phyloP scores from a whole-genome alignment of 2,888 invertebrate species.

The Operophtera brumata region DNA sequence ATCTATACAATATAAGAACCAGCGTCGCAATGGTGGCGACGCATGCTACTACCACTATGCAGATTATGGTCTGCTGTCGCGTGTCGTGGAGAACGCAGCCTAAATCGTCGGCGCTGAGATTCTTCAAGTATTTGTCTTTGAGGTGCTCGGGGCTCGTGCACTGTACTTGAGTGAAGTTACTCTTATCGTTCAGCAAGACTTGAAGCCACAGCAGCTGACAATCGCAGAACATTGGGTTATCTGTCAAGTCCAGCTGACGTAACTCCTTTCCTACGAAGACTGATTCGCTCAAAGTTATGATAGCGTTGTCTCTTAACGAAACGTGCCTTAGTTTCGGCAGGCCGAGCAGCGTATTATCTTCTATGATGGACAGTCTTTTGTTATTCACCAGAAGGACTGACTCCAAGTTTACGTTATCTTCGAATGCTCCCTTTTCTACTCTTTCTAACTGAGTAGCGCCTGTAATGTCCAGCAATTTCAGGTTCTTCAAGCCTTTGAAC shows the following conservation, averaged over 20 bases:
- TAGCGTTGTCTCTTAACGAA: slow-evolving; percentile 88
- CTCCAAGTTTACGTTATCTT: slow-evolving; percentile 90
- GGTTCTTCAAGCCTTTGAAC: slow-evolving; percentile 88
- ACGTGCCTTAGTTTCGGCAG: slow-evolving; percentile 89
- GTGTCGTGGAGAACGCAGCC: slow-evolving; percentile 91
- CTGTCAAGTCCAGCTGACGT: slow-evolving; percentile 87
- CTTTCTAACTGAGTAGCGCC: slow-evolving; percentile 87
- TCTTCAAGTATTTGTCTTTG: slow-evolving; percentile 84
- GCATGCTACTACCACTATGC: slow-evolving; percentile 86
- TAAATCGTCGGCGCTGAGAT: slow-evolving; percentile 87
- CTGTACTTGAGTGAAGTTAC: slow-evolving; percentile 85
- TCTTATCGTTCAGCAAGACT: slow-evolving; percentile 84
- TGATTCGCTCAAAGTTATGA: slow-evolving; percentile 87
- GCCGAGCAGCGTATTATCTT: slow-evolving; percentile 88
- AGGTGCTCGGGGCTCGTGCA: slow-evolving; percentile 88
- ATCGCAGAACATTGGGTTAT: slow-evolving; percentile 90
- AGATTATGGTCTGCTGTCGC: slow-evolving; percentile 89
- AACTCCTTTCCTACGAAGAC: slow-evolving; percentile 90
- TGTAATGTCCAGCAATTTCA: slow-evolving; percentile 88
- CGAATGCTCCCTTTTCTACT: slow-evolving; percentile 89
- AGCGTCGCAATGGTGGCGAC: slow-evolving; percentile 86
- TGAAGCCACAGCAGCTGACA: slow-evolving; percentile 91
- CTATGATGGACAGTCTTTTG: slow-evolving; percentile 85
- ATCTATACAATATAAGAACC: slow-evolving; percentile 87
- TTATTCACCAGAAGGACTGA: slow-evolving; percentile 88